A percentile compares a stretch with the other conserved stretches of the same genome.
Conservation (phyloP, 2,888 invertebrate species). For the Stenolophus ochropezus region DNA sequence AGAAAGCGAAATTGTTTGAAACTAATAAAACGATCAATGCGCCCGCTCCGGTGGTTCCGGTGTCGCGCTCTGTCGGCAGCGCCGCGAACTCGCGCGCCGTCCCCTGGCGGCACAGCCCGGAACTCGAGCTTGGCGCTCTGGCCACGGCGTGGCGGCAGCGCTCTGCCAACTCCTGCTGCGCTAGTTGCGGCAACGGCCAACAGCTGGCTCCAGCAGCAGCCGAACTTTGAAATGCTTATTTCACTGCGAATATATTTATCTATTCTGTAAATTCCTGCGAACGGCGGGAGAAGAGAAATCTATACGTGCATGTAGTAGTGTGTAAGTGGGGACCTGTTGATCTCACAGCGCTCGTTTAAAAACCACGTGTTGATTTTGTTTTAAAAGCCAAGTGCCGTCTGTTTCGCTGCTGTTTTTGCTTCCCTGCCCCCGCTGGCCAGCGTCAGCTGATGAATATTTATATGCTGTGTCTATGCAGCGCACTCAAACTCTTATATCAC, state of each 20-base stretch:
- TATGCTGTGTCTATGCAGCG: conserved; percentile 13
- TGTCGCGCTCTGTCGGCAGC: conserved; percentile 44
- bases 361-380: conserved; percentile 61
- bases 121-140: conserved; percentile 47
- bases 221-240: conserved; percentile 57
- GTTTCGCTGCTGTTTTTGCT: not conserved
- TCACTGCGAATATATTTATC: conserved; percentile 60
- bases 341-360: conserved; percentile 51
- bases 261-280: conserved; percentile 60
- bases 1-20: conserved; percentile 55
- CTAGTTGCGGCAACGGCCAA: not conserved
- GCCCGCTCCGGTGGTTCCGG: not conserved
- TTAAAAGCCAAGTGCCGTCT: conserved; percentile 51
- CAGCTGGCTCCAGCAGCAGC: not conserved
- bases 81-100: conserved; percentile 63
- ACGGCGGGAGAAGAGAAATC: conserved; percentile 53
- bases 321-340: conserved; percentile 59
- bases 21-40: conserved; percentile 52
- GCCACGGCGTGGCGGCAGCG: conserved; percentile 54
- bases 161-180: conserved; percentile 24
- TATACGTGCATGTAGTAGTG: conserved; percentile 54
- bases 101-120: conserved; percentile 29
- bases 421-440: not conserved
- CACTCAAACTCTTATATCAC: conserved; percentile 5
- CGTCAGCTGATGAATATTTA: conserved; percentile 29